These are phyloP conservation scores for Anomalospiza imberbis DNA, from an alignment of 2,797 vertebrate genomes.

Conservation along the genomic window DNA sequence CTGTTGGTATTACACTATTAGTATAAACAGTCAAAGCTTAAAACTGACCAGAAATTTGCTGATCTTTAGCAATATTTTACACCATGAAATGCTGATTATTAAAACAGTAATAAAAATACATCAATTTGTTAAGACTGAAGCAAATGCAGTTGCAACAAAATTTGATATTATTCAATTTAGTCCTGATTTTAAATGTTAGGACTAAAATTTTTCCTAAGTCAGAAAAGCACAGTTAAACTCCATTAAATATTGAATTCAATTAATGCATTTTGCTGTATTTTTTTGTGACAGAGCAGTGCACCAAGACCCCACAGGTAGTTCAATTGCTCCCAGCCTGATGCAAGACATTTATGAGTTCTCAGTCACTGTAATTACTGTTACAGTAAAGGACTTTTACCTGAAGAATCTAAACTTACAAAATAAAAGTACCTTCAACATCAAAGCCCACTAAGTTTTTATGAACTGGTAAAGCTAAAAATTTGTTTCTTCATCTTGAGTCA, in stretches of 20 bases:
- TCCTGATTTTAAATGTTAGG: background rate
- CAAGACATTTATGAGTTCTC: background rate
- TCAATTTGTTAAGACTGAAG: background rate
- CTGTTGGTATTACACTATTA: background rate
- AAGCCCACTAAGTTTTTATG: background rate
- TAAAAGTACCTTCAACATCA: background rate
- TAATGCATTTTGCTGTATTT: background rate
- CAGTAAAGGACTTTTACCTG: background rate
- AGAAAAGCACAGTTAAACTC: background rate
- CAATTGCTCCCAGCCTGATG: rapidly evolving
- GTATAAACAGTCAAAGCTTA: background rate
- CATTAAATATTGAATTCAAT: background rate
- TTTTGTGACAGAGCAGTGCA: background rate
- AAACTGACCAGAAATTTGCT: background rate
- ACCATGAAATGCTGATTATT: background rate
- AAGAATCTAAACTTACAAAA: background rate
- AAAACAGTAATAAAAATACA: background rate
- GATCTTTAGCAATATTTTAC: background rate
- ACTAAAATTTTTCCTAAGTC: background rate
- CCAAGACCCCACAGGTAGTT: background rate
- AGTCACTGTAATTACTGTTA: background rate
- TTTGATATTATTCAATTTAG: background rate
- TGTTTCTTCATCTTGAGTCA: background rate
- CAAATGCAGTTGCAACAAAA: background rate
- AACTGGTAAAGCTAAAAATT: background rate